Evolutionary conservation across 2,888 invertebrate species (phyloP).

Genomic region (Nemotelus nigrinus): DNA sequence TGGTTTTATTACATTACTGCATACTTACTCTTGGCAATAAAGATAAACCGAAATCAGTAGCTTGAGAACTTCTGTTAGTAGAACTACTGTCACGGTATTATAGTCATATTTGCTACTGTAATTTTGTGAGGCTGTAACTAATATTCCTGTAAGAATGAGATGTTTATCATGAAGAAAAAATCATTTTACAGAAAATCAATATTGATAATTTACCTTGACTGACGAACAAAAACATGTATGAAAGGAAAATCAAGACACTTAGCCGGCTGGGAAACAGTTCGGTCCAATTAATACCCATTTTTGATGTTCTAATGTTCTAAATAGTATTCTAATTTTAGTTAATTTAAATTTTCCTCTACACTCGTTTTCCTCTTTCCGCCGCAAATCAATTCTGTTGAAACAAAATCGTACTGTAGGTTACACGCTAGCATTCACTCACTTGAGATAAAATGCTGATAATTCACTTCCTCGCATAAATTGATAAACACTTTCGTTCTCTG

Average conservation of each 20-base stretch:
- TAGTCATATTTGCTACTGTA: slow-evolving; percentile 84
- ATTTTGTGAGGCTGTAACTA: slow-evolving; percentile 90
- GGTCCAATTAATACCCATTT: slow-evolving; percentile 65
- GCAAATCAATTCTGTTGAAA: too few relatives aligned
- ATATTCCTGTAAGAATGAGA: slow-evolving; percentile 72
- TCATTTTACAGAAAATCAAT: background rate
- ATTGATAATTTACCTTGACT: slow-evolving; percentile 79
- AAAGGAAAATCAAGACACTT: slow-evolving; percentile 81
- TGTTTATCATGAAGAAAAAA: background rate
- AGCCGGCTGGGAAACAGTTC: slow-evolving; percentile 87
- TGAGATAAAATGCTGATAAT: background rate
- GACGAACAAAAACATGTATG: slow-evolving; percentile 89
- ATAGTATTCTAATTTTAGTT: background rate
- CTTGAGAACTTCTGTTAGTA: slow-evolving; percentile 88
- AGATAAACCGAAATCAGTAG: slow-evolving; percentile 76
- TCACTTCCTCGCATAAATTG: background rate
- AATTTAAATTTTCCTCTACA: background rate
- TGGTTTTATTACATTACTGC: too few relatives aligned
- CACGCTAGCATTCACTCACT: background rate
- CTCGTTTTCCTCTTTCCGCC: background rate
- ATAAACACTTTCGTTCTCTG: too few relatives aligned
- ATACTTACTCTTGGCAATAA: slow-evolving; percentile 76
- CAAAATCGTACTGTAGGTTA: background rate
- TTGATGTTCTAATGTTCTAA: slow-evolving; percentile 4
- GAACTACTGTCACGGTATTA: slow-evolving; percentile 87